Evolutionary conservation across 2,888 invertebrate genomes (phyloP).

Genomic region (Hydroisotoma schaefferi): DNA sequence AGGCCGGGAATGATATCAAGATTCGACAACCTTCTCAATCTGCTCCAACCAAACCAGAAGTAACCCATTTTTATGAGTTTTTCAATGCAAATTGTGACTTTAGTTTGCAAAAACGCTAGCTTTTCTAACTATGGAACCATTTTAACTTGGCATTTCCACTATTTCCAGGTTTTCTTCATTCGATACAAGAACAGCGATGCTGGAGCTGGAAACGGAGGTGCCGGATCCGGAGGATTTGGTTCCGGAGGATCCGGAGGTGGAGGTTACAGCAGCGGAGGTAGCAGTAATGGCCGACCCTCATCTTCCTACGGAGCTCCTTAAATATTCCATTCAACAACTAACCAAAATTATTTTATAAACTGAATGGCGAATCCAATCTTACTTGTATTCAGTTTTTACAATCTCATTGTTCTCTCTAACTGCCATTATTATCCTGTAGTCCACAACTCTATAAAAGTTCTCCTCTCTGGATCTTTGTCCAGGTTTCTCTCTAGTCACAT

Average conservation of each 20-base stretch:
- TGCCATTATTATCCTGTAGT: too few relatives aligned
- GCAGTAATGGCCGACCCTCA: constrained; percentile 1
- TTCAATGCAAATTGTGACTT: neutral
- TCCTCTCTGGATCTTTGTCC: too few relatives aligned
- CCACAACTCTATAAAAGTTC: too few relatives aligned
- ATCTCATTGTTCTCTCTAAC: too few relatives aligned
- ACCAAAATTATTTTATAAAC: too few relatives aligned
- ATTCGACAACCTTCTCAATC: constrained; percentile 23
- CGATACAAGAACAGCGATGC: constrained; percentile 26
- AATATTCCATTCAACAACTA: too few relatives aligned
- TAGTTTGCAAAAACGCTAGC: neutral
- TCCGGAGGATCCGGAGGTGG: constrained; percentile 13
- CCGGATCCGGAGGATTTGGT: constrained; percentile 9
- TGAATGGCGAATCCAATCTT: too few relatives aligned
- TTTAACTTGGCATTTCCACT: neutral
- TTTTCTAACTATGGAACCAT: neutral
- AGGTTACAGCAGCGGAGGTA: constrained; percentile 11
- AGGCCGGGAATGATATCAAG: constrained; percentile 17
- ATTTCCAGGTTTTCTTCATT: constrained; percentile 26
- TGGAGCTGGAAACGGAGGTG: constrained; percentile 17
- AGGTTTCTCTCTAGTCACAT: too few relatives aligned
- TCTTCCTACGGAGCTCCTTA: too few relatives aligned
- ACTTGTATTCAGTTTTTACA: too few relatives aligned
- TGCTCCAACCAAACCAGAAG: constrained; percentile 28
- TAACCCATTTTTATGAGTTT: neutral